Conservation (phyloP, 2,888 invertebrate genomes). For the Rhagonycha fulva region DNA sequence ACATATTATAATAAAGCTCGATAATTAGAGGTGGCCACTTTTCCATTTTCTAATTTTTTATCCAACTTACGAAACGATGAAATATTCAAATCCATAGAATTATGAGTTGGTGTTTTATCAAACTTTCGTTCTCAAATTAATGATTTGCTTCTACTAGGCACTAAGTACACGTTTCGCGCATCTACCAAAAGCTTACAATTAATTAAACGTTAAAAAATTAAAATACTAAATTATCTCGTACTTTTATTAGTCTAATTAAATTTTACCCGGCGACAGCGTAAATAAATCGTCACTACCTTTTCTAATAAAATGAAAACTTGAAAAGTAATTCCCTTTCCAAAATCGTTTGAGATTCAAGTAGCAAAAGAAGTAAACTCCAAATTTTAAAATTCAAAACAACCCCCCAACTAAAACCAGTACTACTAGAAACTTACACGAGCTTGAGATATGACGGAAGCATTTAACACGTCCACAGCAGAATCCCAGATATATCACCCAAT, state of each 20-base stretch:
- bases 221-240: neutral
- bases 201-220: constrained; percentile 2
- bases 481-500: constrained; percentile 4
- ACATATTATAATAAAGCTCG: neutral
- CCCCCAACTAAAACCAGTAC: neutral
- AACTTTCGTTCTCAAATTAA: neutral
- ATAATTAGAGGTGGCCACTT: neutral
- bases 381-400: neutral
- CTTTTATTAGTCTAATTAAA: neutral
- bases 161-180: neutral
- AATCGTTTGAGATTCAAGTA: neutral
- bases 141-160: neutral
- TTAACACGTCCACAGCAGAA: constrained; percentile 8
- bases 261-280: neutral
- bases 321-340: neutral
- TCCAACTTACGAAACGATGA: neutral
- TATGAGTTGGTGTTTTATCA: neutral
- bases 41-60: neutral
- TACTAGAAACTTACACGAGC: neutral
- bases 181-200: neutral
- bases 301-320: neutral
- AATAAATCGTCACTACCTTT: neutral
- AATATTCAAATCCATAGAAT: neutral
- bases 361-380: neutral
- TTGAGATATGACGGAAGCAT: neutral